These are phyloP conservation scores for Watsonalla binaria DNA, from an alignment of 2,888 invertebrate genomes.

Conservation along the genomic window DNA sequence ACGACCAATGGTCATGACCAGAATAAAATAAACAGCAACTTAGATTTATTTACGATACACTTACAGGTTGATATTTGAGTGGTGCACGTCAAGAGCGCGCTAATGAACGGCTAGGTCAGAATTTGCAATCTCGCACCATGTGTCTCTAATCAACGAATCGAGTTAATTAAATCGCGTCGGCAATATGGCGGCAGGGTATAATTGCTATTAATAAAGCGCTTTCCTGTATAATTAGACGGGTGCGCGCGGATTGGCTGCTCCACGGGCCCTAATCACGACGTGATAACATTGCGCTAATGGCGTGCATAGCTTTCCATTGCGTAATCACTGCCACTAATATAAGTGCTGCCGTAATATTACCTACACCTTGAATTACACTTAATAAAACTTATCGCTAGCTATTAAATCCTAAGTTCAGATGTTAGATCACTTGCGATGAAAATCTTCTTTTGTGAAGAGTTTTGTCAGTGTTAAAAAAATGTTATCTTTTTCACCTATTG, in stretches of 20 bases:
- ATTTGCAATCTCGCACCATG: constrained; percentile 71
- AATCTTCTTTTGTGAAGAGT: too few species aligned
- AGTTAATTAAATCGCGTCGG: constrained; percentile 76
- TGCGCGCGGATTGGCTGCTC: constrained; percentile 67
- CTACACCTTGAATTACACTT: background rate
- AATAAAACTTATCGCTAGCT: background rate
- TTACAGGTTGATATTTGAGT: constrained; percentile 3
- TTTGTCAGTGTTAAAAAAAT: too few species aligned
- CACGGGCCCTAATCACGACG: constrained; percentile 68
- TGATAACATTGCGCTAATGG: constrained; percentile 74
- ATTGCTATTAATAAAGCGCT: constrained; percentile 78
- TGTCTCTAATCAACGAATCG: constrained; percentile 76
- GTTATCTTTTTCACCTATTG: too few species aligned
- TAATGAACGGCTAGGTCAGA: constrained; percentile 55
- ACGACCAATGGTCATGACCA: background rate
- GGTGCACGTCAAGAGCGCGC: constrained; percentile 45
- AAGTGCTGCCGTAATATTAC: constrained; percentile 17
- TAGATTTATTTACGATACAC: background rate
- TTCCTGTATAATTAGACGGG: constrained; percentile 74
- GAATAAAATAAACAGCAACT: background rate
- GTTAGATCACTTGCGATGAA: too few species aligned
- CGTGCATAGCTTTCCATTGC: constrained; percentile 51
- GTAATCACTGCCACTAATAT: constrained; percentile 37
- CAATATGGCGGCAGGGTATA: constrained; percentile 75
- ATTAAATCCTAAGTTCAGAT: background rate